These are phyloP conservation scores for Opisthocomus hoazin DNA, from an alignment of 2,113 vertebrate genomes.

Conservation along the genomic window DNA sequence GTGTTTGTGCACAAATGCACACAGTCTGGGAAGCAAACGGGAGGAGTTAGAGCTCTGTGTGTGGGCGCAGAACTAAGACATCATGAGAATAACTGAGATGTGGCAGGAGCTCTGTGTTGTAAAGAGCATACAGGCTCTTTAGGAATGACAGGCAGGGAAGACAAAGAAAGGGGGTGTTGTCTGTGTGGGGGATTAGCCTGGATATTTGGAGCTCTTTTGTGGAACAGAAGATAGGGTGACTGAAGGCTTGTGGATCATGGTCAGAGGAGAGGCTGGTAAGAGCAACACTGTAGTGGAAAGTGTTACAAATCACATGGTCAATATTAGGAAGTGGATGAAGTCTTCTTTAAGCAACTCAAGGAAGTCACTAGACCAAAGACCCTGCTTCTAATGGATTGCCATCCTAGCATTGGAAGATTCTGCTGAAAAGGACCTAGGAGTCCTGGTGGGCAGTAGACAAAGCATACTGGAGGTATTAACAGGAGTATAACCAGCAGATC, in stretches of 20 bases:
- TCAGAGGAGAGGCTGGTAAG: neutral
- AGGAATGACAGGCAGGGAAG: neutral
- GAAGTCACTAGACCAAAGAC: neutral
- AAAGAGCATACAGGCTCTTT: neutral
- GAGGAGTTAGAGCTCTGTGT: neutral
- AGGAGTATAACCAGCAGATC: too few relatives aligned
- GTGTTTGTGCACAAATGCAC: slow-evolving; percentile 8
- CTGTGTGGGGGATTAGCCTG: neutral
- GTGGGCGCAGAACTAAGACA: neutral
- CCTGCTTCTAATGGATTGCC: neutral
- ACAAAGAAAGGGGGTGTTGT: neutral
- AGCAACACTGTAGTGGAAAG: neutral
- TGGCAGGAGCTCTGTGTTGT: neutral
- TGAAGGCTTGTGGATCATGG: neutral
- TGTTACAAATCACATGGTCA: neutral
- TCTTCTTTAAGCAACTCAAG: neutral
- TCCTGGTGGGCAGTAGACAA: neutral
- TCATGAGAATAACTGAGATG: neutral
- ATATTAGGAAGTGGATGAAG: neutral
- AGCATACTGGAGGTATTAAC: neutral
- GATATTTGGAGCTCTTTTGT: neutral
- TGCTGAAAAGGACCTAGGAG: neutral
- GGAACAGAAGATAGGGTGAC: neutral
- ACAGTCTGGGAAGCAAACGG: neutral
- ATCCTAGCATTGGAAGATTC: neutral